Evolutionary conservation across 1,140 invertebrate species (phyloP).

Genomic region (Drosophila burlai): DNA sequence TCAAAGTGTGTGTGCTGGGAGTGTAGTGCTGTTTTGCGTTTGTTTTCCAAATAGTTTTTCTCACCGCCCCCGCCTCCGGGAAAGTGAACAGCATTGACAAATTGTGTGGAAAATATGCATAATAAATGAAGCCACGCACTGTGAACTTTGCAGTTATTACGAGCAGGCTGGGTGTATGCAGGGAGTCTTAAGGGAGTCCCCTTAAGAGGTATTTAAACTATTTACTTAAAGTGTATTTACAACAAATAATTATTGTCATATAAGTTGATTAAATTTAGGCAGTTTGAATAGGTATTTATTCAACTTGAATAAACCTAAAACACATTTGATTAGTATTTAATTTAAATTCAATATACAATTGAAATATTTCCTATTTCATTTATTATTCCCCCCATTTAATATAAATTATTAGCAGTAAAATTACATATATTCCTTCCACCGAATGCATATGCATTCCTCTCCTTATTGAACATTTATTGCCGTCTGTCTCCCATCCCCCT

Average conservation of each 20-base stretch:
- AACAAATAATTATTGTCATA: not conserved
- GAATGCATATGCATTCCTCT: slow-evolving; percentile 25
- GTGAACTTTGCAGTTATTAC: slow-evolving; percentile 45
- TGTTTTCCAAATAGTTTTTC: slow-evolving; percentile 55
- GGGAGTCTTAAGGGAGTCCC: not conserved
- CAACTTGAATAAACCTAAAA: too few relatives aligned
- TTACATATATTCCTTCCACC: not conserved
- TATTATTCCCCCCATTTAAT: not conserved
- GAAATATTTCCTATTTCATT: not conserved
- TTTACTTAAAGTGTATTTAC: not conserved
- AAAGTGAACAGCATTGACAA: slow-evolving; percentile 43
- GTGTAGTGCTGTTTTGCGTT: slow-evolving; percentile 37
- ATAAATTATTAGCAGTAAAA: not conserved
- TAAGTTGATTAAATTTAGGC: too few relatives aligned
- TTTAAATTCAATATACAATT: not conserved
- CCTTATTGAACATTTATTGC: slow-evolving; percentile 42
- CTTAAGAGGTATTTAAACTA: not conserved
- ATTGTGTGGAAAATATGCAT: slow-evolving; percentile 69
- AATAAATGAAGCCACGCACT: slow-evolving; percentile 48
- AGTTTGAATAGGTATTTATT: too few relatives aligned
- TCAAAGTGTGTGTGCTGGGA: not conserved
- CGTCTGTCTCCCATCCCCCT: slow-evolving; percentile 4
- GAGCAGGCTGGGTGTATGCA: not conserved
- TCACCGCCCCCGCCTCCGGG: not conserved
- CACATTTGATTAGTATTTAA: not conserved